phyloP scores from a whole-genome alignment of 2,113 vertebrate genomes.

The Sinocyclocheilus grahami region DNA sequence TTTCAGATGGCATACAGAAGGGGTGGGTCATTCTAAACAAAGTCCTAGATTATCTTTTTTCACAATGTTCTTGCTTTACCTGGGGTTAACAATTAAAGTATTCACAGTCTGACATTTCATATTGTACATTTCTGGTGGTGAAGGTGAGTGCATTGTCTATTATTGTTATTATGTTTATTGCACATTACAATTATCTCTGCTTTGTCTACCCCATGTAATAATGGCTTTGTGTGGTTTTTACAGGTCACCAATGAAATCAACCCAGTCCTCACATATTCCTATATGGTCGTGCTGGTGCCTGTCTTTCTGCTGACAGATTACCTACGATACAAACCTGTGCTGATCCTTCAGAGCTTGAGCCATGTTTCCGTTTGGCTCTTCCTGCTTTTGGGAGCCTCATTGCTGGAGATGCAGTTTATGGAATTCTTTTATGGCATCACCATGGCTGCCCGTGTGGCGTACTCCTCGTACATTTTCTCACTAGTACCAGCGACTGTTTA shows the following conservation, averaged over 20 bases:
- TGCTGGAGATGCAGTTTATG: slow-evolving; percentile 92
- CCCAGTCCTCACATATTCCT: slow-evolving; percentile 89
- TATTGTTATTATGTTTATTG: background rate
- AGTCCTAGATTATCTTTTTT: background rate
- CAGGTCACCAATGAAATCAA: slow-evolving; percentile 94
- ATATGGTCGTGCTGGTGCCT: slow-evolving; percentile 90
- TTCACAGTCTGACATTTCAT: background rate
- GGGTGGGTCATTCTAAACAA: background rate
- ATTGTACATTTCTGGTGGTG: background rate
- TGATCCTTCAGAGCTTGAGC: slow-evolving; percentile 89
- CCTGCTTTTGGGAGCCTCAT: slow-evolving; percentile 75
- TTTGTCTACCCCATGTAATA: background rate
- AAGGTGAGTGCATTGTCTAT: background rate
- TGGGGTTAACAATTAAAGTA: background rate
- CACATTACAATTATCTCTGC: background rate
- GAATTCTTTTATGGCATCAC: slow-evolving; percentile 92
- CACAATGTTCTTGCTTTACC: background rate
- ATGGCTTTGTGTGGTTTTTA: background rate
- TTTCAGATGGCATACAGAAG: background rate
- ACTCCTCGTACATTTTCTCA: slow-evolving; percentile 97
- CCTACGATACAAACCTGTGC: slow-evolving; percentile 90
- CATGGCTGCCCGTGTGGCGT: slow-evolving; percentile 93
- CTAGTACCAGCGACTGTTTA: slow-evolving; percentile 81
- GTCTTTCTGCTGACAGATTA: slow-evolving; percentile 91
- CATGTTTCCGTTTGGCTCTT: slow-evolving; percentile 88